Evolutionary conservation across 2,797 vertebrate genomes (phyloP).

Genomic region (Chelidonichthys spinosus): DNA sequence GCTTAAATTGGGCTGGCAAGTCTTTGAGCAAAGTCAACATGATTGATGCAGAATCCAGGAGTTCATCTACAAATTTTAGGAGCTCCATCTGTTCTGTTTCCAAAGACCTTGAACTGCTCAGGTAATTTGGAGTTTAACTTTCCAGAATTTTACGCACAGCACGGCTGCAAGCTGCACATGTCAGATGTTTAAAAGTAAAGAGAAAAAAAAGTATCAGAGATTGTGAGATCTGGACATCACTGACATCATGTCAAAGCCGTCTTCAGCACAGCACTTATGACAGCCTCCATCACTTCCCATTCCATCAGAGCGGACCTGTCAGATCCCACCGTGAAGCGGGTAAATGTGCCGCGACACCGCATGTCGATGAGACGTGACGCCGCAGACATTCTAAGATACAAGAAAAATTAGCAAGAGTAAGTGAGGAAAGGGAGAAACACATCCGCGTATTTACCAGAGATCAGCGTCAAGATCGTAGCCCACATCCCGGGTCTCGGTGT

Average conservation of each 20-base stretch:
- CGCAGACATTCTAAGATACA: neutral
- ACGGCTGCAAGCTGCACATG: too few relatives aligned
- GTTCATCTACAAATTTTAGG: constrained; percentile 60
- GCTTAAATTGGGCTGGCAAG: constrained; percentile 45
- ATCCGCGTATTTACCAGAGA: constrained; percentile 58
- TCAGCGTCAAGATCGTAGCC: constrained; percentile 68
- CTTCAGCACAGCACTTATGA: constrained; percentile 66
- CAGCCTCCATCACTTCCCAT: constrained; percentile 73
- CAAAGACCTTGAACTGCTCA: constrained; percentile 46
- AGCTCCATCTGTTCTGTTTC: constrained; percentile 43
- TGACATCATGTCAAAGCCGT: constrained; percentile 63
- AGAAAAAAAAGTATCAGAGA: too few relatives aligned
- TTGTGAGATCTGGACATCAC: constrained; percentile 44
- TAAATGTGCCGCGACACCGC: constrained; percentile 57
- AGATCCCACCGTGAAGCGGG: constrained; percentile 57
- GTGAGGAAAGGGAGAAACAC: constrained; percentile 22
- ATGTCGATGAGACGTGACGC: constrained; percentile 48
- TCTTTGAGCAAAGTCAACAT: constrained; percentile 65
- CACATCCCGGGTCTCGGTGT: constrained; percentile 56
- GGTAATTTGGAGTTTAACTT: constrained; percentile 19
- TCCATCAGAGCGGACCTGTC: constrained; percentile 71
- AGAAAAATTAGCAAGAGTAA: constrained; percentile 11
- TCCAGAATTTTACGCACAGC: constrained; percentile 28
- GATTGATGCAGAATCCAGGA: constrained; percentile 58
- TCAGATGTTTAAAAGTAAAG: too few relatives aligned